phyloP scores from a whole-genome alignment of 2,113 vertebrate species.

The Emydocephalus ijimae region DNA sequence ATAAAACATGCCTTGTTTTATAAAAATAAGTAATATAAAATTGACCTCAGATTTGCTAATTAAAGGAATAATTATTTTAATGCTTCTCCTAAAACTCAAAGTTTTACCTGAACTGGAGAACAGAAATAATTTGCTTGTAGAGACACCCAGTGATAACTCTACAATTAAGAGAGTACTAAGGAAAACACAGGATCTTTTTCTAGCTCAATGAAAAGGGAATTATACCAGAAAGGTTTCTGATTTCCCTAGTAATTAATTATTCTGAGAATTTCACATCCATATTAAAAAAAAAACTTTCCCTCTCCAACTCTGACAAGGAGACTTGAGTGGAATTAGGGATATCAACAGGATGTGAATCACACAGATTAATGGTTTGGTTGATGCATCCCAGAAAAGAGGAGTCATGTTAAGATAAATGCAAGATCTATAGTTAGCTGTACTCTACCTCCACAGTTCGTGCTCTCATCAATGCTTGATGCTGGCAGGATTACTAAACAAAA shows the following conservation, averaged over 20 bases:
- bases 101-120: not conserved
- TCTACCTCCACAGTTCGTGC: slow-evolving; percentile 88
- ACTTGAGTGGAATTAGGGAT: slow-evolving; percentile 62
- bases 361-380: slow-evolving; percentile 62
- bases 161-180: slow-evolving; percentile 32
- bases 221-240: slow-evolving; percentile 28
- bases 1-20: not conserved
- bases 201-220: slow-evolving; percentile 23
- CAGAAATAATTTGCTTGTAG: not conserved
- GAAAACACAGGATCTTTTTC: slow-evolving; percentile 23
- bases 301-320: slow-evolving; percentile 57
- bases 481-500: slow-evolving; percentile 87
- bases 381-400: slow-evolving; percentile 54
- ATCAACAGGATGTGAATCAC: slow-evolving; percentile 54
- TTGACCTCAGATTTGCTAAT: not conserved
- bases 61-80: not conserved
- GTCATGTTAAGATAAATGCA: slow-evolving; percentile 60
- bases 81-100: not conserved
- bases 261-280: slow-evolving; percentile 31
- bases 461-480: slow-evolving; percentile 91
- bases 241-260: slow-evolving; percentile 47
- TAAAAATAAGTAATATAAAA: not conserved
- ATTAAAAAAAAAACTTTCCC: slow-evolving; percentile 49
- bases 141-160: not conserved
- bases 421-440: slow-evolving; percentile 52